Evolutionary conservation across 1,140 invertebrate species (phyloP), one percentile per base, ranked within the genome.

Genomic region (Brachystomella parvula): DNA sequence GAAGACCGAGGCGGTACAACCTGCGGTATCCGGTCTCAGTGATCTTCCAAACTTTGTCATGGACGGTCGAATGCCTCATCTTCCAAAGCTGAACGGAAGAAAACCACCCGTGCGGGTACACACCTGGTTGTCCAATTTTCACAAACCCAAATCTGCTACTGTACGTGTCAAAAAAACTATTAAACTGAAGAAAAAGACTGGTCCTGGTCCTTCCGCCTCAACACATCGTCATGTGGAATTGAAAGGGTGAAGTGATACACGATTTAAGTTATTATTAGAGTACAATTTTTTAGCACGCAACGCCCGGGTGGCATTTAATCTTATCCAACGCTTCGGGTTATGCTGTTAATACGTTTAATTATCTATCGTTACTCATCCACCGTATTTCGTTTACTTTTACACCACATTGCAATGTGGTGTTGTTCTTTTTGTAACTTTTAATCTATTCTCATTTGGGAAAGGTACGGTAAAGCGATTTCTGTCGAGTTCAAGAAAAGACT

Each of bases 41-140:
- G 35, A 62, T 62, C 39, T 62, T 39, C 60, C 60, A 12, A 62
- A 62, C 26, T 39, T 47, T 44, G 60, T 62, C 15, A 62, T 62
- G 26, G 60, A 62, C 31, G 60, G 60, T 6, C 57, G 24, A 15
- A 12, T 59, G 30, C 30, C 26, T 59, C 57, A 59, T 24, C 9
- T 59, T 26, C 9, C 39, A 12, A 9, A 21, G 30, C 24, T 12
- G 30, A 28, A 21, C 15, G 57, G 26, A 15, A 3, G 30, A 15
- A 30, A 3, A 9, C 3, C 30, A 6, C 26, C 12, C 30, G 3
- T 21, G 9, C 3, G 57, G 21, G 30, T 6, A 9, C 57, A 59
- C 21, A 59, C 57, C 15, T 59, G 57, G 57, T 31, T 59, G 21
- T 21, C 26, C 9, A 32, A 59, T 59, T 59, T 59, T 59, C 9